These are phyloP conservation scores for Pipistrellus kuhlii DNA, from an alignment of 2,797 vertebrate genomes.

Conservation along the genomic window DNA sequence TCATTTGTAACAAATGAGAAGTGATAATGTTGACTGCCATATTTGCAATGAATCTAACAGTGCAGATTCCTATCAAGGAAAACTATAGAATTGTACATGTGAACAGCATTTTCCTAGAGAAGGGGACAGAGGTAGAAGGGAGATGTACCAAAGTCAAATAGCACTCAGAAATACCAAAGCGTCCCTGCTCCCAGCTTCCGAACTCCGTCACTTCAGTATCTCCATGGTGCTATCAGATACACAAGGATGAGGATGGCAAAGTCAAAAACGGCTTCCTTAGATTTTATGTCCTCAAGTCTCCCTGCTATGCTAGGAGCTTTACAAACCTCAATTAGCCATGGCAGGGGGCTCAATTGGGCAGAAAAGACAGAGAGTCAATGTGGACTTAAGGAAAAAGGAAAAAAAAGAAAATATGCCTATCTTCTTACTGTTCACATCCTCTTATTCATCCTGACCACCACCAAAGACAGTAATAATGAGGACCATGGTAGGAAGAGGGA, in stretches of 20 bases:
- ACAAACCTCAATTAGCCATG: neutral
- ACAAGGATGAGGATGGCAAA: neutral
- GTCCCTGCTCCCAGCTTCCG: neutral
- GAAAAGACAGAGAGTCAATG: neutral
- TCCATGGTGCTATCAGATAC: neutral
- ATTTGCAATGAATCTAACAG: constrained; percentile 53
- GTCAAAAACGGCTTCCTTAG: neutral
- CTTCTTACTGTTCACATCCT: neutral
- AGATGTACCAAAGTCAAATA: neutral
- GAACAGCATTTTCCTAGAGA: constrained; percentile 40
- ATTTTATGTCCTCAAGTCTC: neutral
- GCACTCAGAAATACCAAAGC: constrained; percentile 45
- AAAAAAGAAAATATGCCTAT: neutral
- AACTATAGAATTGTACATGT: neutral
- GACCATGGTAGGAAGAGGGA: neutral
- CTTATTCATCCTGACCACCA: neutral
- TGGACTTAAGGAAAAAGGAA: neutral
- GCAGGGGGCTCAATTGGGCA: neutral
- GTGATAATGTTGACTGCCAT: constrained; percentile 56
- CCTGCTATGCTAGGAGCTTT: neutral
- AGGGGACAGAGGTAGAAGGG: constrained; percentile 12
- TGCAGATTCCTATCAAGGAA: constrained; percentile 43
- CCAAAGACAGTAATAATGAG: neutral
- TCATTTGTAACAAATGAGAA: constrained; percentile 68
- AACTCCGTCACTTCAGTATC: constrained; percentile 6